phyloP scores from a whole-genome alignment of 1,140 invertebrate species.

The Idris sp. region DNA sequence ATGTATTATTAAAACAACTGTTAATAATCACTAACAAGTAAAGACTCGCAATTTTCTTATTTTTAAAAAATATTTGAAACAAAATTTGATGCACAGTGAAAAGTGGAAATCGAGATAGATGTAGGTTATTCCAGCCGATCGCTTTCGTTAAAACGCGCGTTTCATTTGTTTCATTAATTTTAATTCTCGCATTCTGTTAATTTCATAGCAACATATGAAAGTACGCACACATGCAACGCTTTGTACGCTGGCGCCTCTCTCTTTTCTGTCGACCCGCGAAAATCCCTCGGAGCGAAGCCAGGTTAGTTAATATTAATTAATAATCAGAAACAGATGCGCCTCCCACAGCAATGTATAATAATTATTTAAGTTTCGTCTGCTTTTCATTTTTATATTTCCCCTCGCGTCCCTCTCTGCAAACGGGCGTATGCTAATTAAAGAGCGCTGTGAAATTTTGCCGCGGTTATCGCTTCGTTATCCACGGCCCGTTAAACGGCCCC shows the following conservation, averaged over 20 bases:
- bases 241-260: conserved; percentile 35
- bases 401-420: conserved; percentile 6
- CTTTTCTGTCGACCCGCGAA: conserved; percentile 38
- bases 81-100: too few relatives aligned
- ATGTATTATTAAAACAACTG: too few relatives aligned
- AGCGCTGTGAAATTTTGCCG: conserved; percentile 69
- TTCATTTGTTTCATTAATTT: conserved; percentile 76
- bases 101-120: too few relatives aligned
- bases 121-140: too few relatives aligned
- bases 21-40: too few relatives aligned
- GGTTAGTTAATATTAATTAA: conserved; percentile 76
- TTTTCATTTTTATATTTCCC: not conserved
- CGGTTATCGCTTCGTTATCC: conserved; percentile 66
- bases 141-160: conserved; percentile 73
- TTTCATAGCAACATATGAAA: conserved; percentile 74
- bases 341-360: conserved; percentile 69
- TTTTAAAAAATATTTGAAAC: too few relatives aligned
- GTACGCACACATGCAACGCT: conserved; percentile 31
- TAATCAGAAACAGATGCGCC: conserved; percentile 78
- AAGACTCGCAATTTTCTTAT: too few relatives aligned
- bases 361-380: conserved; percentile 70
- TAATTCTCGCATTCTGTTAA: conserved; percentile 74
- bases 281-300: conserved; percentile 53
- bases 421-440: conserved; percentile 70
- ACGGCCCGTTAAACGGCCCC: conserved; percentile 65